phyloP scores from a whole-genome alignment of 1,140 invertebrate genomes.

The Euglossa dilemma region DNA sequence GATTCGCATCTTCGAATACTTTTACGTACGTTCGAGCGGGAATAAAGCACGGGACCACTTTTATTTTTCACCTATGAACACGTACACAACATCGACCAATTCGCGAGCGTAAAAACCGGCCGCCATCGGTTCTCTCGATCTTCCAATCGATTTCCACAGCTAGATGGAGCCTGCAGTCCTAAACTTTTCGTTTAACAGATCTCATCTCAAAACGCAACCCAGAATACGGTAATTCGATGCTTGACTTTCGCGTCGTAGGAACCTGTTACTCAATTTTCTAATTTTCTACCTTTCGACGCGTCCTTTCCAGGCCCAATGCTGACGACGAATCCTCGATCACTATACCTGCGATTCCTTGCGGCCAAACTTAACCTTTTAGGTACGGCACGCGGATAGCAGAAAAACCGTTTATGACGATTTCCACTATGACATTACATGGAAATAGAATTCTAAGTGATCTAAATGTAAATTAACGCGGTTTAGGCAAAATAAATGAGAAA shows the following conservation, averaged over 20 bases:
- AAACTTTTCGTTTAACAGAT: background rate
- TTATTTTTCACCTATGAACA: constrained; percentile 72
- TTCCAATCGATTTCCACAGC: background rate
- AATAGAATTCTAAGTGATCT: too few species aligned
- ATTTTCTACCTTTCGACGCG: background rate
- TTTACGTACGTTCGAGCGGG: background rate
- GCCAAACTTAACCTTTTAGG: too few species aligned
- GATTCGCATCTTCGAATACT: too few species aligned
- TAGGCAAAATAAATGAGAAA: too few species aligned
- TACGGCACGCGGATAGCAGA: too few species aligned
- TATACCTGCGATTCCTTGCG: too few species aligned
- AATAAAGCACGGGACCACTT: constrained; percentile 27
- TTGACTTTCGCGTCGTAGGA: background rate
- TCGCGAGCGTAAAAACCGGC: constrained; percentile 67
- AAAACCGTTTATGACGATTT: too few species aligned
- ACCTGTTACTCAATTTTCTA: background rate
- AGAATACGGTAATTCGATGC: constrained; percentile 22
- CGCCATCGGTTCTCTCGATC: background rate
- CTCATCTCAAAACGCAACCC: background rate
- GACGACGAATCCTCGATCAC: too few species aligned
- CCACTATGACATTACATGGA: too few species aligned
- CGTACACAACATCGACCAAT: constrained; percentile 68
- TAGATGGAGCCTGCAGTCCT: too few species aligned
- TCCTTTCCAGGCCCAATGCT: too few species aligned
- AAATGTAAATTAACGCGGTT: too few species aligned